Conservation (phyloP, 1,140 invertebrate genomes). For the Cyclargus thomasi region DNA sequence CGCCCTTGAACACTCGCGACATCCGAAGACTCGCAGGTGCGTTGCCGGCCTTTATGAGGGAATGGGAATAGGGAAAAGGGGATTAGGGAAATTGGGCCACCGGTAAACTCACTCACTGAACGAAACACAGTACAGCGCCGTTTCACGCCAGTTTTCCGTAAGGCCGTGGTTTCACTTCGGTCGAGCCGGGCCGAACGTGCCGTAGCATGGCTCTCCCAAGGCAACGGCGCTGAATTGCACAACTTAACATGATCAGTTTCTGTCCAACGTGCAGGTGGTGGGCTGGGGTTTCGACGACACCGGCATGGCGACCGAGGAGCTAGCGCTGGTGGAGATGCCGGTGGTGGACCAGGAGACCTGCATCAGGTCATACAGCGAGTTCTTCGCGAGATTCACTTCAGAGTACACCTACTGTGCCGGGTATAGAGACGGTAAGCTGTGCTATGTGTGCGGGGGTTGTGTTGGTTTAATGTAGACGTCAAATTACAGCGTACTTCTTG, state of each 20-base stretch:
- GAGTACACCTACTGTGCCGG: constrained; percentile 80
- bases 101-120: no score
- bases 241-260: no score
- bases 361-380: constrained; percentile 75
- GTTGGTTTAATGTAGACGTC: background rate
- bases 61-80: no score
- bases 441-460: background rate
- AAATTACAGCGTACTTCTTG: background rate
- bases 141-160: no score
- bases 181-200: no score
- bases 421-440: constrained; percentile 67
- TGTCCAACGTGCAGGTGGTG: constrained; percentile 68
- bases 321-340: constrained; percentile 74
- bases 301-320: constrained; percentile 70
- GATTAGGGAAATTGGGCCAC: no score
- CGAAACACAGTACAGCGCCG: no score
- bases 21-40: no score
- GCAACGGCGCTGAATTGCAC: background rate
- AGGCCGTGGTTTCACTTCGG: no score
- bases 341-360: constrained; percentile 75
- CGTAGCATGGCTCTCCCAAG: no score
- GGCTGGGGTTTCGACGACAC: constrained; percentile 79
- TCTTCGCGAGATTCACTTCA: constrained; percentile 74
- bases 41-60: no score
- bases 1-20: no score